Conservation (phyloP, 2,113 vertebrate genomes). For the Oreotrochilus melanogaster region DNA sequence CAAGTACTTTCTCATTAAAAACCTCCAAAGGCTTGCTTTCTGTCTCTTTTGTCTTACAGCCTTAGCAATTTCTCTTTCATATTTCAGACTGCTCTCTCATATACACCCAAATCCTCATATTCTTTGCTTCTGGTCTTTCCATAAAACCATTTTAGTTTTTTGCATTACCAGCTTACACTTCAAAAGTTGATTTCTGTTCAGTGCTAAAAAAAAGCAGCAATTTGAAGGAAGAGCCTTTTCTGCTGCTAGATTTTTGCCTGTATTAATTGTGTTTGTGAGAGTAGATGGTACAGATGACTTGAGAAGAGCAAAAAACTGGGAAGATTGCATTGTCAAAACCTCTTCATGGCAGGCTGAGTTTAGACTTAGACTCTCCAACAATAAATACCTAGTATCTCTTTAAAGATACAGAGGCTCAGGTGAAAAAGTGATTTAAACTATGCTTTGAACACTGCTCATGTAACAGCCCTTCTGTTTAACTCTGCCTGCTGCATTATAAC, state of each 20-base stretch:
- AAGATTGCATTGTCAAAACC: background rate
- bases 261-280: background rate
- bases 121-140: background rate
- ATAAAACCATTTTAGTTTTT: background rate
- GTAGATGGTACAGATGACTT: background rate
- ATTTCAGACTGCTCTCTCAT: background rate
- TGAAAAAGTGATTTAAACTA: background rate
- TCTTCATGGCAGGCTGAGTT: background rate
- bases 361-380: background rate
- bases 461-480: background rate
- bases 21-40: background rate
- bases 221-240: background rate
- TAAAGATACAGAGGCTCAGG: background rate
- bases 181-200: background rate
- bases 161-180: background rate
- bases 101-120: background rate
- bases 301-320: background rate
- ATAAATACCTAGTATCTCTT: background rate
- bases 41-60: background rate
- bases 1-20: background rate
- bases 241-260: background rate
- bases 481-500: background rate
- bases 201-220: background rate
- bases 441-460: background rate
- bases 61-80: background rate